Conservation (phyloP, 2,888 invertebrate species). For the Synergus umbraculus region DNA sequence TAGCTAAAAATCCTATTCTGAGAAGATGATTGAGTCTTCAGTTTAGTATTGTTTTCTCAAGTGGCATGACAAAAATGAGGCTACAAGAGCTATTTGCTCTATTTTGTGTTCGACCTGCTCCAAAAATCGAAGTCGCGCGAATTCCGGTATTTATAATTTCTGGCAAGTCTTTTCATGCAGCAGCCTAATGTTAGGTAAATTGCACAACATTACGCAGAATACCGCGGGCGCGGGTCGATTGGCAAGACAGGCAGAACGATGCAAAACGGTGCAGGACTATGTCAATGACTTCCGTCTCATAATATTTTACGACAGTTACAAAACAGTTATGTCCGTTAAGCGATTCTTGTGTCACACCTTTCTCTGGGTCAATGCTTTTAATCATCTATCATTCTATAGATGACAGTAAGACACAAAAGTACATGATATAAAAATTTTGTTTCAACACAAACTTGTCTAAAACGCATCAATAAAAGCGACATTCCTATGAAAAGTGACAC, state of each 20-base stretch:
- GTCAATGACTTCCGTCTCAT: not conserved
- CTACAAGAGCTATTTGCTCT: conserved; percentile 10
- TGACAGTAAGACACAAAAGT: too few species aligned
- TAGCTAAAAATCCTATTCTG: not conserved
- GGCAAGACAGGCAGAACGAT: conserved; percentile 23
- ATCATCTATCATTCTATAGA: too few species aligned
- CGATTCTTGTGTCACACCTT: not conserved
- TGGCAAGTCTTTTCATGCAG: conserved; percentile 69
- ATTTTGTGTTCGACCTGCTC: conserved; percentile 63
- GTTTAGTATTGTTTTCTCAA: conserved; percentile 19
- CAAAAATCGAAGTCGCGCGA: conserved; percentile 63
- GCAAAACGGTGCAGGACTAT: not conserved
- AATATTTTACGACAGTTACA: not conserved
- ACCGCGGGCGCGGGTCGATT: conserved; percentile 53
- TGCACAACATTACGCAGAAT: conserved; percentile 63
- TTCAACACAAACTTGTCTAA: too few species aligned
- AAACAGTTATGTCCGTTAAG: not conserved
- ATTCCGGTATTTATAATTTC: conserved; percentile 75
- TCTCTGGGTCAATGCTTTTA: conserved; percentile 13
- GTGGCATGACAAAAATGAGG: conserved; percentile 1
- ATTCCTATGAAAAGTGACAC: too few species aligned
- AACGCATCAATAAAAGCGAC: too few species aligned
- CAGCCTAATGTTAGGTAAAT: conserved; percentile 69
- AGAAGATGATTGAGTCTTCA: not conserved
- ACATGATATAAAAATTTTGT: too few species aligned